phyloP scores from a whole-genome alignment of 1,140 invertebrate genomes.

The Aphelinus atriplicis region DNA sequence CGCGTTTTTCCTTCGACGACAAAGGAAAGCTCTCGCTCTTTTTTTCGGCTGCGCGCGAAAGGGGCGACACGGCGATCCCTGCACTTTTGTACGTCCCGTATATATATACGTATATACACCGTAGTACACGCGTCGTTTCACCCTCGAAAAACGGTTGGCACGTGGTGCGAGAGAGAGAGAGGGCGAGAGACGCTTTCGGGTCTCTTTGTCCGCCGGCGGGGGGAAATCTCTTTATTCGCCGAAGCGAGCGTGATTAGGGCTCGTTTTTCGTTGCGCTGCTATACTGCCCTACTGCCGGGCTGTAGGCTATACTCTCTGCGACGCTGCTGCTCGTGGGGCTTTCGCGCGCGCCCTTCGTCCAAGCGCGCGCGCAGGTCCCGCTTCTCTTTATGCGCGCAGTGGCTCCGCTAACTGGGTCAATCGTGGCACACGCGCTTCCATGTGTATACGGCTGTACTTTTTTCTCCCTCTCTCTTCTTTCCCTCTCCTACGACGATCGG shows the following conservation, averaged over 20 bases:
- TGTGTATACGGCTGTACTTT: too few relatives aligned
- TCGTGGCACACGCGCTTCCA: neutral
- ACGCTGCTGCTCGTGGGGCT: too few relatives aligned
- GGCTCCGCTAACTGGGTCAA: constrained; percentile 16
- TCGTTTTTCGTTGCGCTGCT: constrained; percentile 2
- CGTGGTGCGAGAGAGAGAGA: constrained; percentile 23
- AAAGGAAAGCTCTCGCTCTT: neutral
- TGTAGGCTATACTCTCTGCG: neutral
- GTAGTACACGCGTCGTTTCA: too few relatives aligned
- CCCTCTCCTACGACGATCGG: too few relatives aligned
- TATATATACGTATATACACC: too few relatives aligned
- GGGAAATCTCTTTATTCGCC: constrained; percentile 30
- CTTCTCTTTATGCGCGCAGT: too few relatives aligned
- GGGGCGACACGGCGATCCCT: too few relatives aligned
- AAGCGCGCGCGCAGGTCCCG: too few relatives aligned
- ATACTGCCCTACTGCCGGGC: neutral
- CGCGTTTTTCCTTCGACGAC: neutral
- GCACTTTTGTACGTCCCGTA: too few relatives aligned
- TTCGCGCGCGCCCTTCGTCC: neutral
- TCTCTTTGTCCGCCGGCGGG: neutral
- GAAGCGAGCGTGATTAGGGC: neutral
- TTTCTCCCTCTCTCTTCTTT: too few relatives aligned
- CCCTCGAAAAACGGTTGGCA: constrained; percentile 45
- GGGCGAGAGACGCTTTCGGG: constrained; percentile 2
- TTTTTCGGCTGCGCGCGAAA: too few relatives aligned